Base-by-base conservation (phyloP, 37 sponge, comb jelly and placozoan species). In the Chondrilla cf. caribensis region DNA sequence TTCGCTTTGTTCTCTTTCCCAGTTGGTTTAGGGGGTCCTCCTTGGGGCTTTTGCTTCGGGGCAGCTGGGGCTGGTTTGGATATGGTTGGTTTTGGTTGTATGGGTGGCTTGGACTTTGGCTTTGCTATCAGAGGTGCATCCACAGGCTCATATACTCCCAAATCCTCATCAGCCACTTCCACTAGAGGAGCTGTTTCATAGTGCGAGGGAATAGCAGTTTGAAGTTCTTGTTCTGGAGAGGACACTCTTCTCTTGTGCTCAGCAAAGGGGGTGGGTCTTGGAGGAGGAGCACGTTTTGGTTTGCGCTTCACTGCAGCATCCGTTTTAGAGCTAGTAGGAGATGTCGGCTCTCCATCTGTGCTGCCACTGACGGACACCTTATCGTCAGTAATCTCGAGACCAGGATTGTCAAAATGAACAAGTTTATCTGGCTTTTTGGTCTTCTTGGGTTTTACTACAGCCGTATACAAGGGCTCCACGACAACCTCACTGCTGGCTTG, bases 261-360 rank as follows among this genome's bases (percentile, higher is more conserved):
- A 14, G 57, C 80, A 26, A 58, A 51, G 3, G 47, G 67, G 47
- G 21, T 29, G 29, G 82, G 82, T 17, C 6, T 18, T 0, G 72
- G 58, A n/a, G 83, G 83, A 70, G 83, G 71, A 24, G 83, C 72
- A 26, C 83, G 66, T 11, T 42, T 65, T 4, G 83, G 83, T 38
- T 82, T 82, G 2, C 70, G 83, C 7, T 44, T 43, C 1, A 37
- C 44, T 38, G 76, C 43, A 21, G 43, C 18, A 38, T 39, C 36
- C 22, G 25, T 17, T 73, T 39, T 42, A 7, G 25, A n/a, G 9
- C 44, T 15, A 2, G 41, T 18, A 42, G 21, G 24, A 40, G 76
- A 22, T 18, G 43, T 18, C 76, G 18, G 25, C 24, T 73, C 44
- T 43, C n/a, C 24, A 37, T 39, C 44, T 11, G 44, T 15, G 7